Evolutionary conservation across 2,113 vertebrate genomes (phyloP).

Genomic region (Ceyx cyanopectus): DNA sequence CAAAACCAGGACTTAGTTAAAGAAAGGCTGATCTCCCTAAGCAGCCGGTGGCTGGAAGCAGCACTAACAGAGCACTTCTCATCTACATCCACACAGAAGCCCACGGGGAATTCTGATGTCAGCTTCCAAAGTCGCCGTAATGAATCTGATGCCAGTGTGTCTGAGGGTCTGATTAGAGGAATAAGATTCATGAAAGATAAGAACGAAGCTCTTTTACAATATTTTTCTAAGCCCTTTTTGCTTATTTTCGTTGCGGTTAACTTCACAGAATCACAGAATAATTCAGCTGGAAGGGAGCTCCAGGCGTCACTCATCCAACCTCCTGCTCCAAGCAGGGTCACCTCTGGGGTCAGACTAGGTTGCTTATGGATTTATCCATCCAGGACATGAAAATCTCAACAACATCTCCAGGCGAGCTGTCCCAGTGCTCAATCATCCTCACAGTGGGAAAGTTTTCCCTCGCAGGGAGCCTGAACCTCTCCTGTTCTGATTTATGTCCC

Average conservation of each 20-base stretch:
- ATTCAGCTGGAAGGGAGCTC: neutral
- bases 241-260: slow-evolving; percentile 48
- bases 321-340: slow-evolving; percentile 2
- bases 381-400: neutral
- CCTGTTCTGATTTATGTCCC: neutral
- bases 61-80: neutral
- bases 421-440: neutral
- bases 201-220: slow-evolving; percentile 10
- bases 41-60: neutral
- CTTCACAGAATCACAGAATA: slow-evolving; percentile 16
- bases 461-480: neutral
- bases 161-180: slow-evolving; percentile 49
- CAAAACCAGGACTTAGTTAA: neutral
- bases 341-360: neutral
- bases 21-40: neutral
- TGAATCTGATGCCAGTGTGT: slow-evolving; percentile 41
- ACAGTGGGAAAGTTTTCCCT: neutral
- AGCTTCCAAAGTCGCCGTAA: neutral
- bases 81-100: neutral
- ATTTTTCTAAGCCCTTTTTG: slow-evolving; percentile 36
- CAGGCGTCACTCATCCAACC: neutral
- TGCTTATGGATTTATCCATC: neutral
- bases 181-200: slow-evolving; percentile 41
- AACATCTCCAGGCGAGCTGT: neutral
- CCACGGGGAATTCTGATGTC: neutral